A percentile compares a stretch with the other conserved stretches of the same genome.
These are phyloP conservation scores for Pocillopora grandis DNA, from an alignment of 92 coral and sea anemone genomes.

Conservation along the genomic window DNA sequence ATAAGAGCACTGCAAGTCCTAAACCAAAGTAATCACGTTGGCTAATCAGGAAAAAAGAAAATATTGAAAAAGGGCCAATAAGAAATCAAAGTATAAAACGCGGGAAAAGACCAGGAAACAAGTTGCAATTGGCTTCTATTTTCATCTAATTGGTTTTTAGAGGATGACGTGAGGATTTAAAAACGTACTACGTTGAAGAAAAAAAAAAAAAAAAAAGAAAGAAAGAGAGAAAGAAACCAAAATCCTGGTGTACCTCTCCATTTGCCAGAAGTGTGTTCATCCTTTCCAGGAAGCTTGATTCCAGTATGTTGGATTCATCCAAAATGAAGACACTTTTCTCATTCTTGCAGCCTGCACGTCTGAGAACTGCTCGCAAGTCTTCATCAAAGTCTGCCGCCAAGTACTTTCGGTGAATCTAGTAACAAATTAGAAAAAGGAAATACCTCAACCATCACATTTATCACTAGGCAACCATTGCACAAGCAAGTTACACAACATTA, in stretches of 20 bases:
- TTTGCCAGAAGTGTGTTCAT: conserved; percentile 98
- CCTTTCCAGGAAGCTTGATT: conserved; percentile 95
- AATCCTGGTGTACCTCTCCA: conserved; percentile 74
- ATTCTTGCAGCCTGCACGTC: conserved; percentile 96
- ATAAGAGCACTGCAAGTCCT: not conserved
- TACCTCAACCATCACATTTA: not conserved
- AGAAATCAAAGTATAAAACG: too few relatives aligned
- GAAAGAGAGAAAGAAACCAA: not conserved
- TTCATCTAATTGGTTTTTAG: too few relatives aligned
- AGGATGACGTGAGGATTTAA: too few relatives aligned
- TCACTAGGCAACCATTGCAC: too few relatives aligned
- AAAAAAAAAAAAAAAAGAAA: too few relatives aligned
- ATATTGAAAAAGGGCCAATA: too few relatives aligned
- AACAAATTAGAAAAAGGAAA: not conserved
- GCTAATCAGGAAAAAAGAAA: too few relatives aligned
- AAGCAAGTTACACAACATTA: too few relatives aligned
- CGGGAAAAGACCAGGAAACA: too few relatives aligned
- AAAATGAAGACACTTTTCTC: conserved; percentile 95
- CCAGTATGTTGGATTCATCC: conserved; percentile 97
- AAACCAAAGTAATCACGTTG: too few relatives aligned
- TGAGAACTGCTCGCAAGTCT: conserved; percentile 88
- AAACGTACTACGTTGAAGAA: too few relatives aligned
- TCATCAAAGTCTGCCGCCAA: conserved; percentile 93
- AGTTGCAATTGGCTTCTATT: too few relatives aligned
- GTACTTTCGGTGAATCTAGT: conserved; percentile 97